phyloP scores from a whole-genome alignment of 2,113 vertebrate species.

The Coregonus clupeaformis region DNA sequence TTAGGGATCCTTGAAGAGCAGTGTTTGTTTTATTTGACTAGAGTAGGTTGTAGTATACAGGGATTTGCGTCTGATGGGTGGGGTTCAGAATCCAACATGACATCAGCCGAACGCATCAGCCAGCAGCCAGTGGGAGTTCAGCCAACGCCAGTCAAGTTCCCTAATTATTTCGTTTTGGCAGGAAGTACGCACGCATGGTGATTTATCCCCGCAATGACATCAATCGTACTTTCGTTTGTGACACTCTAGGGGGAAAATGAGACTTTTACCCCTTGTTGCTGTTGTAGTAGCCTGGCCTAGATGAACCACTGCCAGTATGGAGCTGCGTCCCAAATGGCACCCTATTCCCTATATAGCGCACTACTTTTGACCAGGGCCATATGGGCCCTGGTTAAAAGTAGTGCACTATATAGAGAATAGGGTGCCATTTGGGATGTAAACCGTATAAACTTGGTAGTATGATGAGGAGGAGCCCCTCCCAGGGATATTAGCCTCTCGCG shows the following conservation, averaged over 20 bases:
- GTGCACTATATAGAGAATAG: too few relatives aligned
- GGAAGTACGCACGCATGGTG: background rate
- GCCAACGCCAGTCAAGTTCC: constrained; percentile 32
- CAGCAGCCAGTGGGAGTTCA: background rate
- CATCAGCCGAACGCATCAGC: constrained; percentile 2
- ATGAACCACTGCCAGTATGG: constrained; percentile 48
- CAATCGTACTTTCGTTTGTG: constrained; percentile 19
- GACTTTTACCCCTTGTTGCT: constrained; percentile 1
- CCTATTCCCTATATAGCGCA: too few relatives aligned
- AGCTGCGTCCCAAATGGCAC: too few relatives aligned
- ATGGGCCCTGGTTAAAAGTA: too few relatives aligned
- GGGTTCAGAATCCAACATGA: constrained; percentile 36
- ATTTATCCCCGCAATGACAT: constrained; percentile 39
- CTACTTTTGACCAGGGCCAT: too few relatives aligned
- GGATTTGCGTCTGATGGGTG: constrained; percentile 11
- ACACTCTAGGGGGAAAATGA: constrained; percentile 27
- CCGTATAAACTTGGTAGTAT: constrained; percentile 41
- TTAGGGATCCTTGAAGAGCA: too few relatives aligned
- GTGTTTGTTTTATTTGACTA: background rate
- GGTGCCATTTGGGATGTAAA: background rate
- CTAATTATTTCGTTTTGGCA: constrained; percentile 50
- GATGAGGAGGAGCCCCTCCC: constrained; percentile 48
- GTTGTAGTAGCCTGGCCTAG: constrained; percentile 53
- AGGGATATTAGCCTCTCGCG: constrained; percentile 39
- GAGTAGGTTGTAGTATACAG: background rate